These are phyloP conservation scores for Papilio glaucus DNA, from an alignment of 1,140 invertebrate species.

Conservation along the genomic window DNA sequence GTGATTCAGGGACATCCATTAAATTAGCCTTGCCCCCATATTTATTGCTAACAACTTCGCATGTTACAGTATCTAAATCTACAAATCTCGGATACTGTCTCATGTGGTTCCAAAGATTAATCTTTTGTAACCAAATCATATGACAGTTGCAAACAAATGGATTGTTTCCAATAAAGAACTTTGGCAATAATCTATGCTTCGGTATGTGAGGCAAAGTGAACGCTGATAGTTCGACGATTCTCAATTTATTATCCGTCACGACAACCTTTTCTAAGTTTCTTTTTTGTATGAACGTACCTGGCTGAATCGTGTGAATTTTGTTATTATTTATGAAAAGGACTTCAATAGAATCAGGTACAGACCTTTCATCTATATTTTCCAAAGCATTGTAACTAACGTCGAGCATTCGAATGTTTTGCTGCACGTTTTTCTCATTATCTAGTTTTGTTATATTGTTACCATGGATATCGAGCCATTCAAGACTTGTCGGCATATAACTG, in stretches of 20 bases:
- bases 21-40: slow-evolving; percentile 90
- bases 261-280: slow-evolving; percentile 89
- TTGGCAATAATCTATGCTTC: slow-evolving; percentile 86
- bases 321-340: slow-evolving; percentile 91
- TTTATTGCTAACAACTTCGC: slow-evolving; percentile 91
- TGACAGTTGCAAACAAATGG: slow-evolving; percentile 92
- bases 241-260: slow-evolving; percentile 89
- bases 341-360: slow-evolving; percentile 89
- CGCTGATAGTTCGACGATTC: slow-evolving; percentile 89
- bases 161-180: slow-evolving; percentile 92
- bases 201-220: slow-evolving; percentile 87
- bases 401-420: slow-evolving; percentile 90
- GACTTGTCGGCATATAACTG: slow-evolving; percentile 86
- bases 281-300: slow-evolving; percentile 90
- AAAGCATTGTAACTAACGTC: slow-evolving; percentile 91
- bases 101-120: slow-evolving; percentile 87
- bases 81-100: slow-evolving; percentile 92
- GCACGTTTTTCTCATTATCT: slow-evolving; percentile 91
- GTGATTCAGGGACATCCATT: slow-evolving; percentile 90
- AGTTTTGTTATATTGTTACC: slow-evolving; percentile 87
- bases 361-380: slow-evolving; percentile 87
- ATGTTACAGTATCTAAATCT: slow-evolving; percentile 92
- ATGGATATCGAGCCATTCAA: slow-evolving; percentile 90
- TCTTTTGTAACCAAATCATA: slow-evolving; percentile 93
- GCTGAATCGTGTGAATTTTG: slow-evolving; percentile 87